Percentiles rank a stretch among this genome's conserved stretches.
Evolutionary conservation across 2,888 invertebrate species (phyloP).

Genomic region (Nemapogon koenigi): DNA sequence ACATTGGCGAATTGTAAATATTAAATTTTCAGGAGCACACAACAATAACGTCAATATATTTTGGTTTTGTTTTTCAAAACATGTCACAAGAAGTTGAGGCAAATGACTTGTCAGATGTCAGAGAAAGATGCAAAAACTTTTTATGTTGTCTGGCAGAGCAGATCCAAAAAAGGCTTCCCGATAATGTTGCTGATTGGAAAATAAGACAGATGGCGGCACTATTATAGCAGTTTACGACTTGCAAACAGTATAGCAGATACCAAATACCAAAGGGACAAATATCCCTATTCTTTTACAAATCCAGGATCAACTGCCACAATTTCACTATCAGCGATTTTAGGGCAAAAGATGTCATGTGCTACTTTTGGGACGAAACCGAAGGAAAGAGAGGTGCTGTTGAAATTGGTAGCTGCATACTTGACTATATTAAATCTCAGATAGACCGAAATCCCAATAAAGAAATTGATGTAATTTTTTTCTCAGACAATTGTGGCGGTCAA

Average conservation of each 20-base stretch:
- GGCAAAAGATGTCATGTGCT: conserved; percentile 15
- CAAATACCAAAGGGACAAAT: conserved; percentile 17
- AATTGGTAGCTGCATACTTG: conserved; percentile 16
- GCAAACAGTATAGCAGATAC: conserved; percentile 18
- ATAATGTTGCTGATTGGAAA: conserved; percentile 12
- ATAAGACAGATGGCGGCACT: conserved; percentile 2
- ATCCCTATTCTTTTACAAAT: conserved; percentile 18
- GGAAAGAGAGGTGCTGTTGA: conserved; percentile 18
- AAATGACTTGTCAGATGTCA: conserved; percentile 9
- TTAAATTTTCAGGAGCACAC: too few relatives aligned
- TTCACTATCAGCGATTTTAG: conserved; percentile 16
- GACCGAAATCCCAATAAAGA: conserved; percentile 8
- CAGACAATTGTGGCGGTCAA: conserved; percentile 15
- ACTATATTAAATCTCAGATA: conserved; percentile 13
- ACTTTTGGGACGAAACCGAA: conserved; percentile 18
- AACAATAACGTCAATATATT: background rate
- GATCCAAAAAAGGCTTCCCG: conserved; percentile 8
- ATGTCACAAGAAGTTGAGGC: conserved; percentile 10
- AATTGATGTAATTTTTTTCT: conserved; percentile 13
- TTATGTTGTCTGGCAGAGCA: conserved; percentile 9
- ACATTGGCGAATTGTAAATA: too few relatives aligned
- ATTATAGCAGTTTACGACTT: conserved; percentile 19
- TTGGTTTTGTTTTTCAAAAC: conserved; percentile 2
- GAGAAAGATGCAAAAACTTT: conserved; percentile 11
- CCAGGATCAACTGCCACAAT: conserved; percentile 16